A percentile compares a stretch with the other conserved stretches of the same genome.
Evolutionary conservation across 2,113 vertebrate genomes (phyloP).

Genomic region (Apaloderma vittatum): DNA sequence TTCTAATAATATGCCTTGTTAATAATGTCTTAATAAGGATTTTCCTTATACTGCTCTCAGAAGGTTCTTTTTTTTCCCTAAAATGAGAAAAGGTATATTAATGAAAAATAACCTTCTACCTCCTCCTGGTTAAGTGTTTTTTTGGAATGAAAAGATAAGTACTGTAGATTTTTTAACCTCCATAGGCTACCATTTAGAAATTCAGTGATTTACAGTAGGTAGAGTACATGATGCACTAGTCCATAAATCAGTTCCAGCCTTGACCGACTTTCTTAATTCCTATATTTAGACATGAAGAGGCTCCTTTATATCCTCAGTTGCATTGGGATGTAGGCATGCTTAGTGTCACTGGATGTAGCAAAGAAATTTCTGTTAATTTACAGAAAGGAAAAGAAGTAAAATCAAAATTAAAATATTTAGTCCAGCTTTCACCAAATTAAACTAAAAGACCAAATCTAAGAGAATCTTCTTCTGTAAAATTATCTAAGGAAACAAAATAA

Average conservation of each 20-base stretch:
- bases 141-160: background rate
- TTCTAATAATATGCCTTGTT: constrained; percentile 58
- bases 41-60: constrained; percentile 40
- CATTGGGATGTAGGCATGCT: background rate
- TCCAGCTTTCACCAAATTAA: background rate
- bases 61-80: constrained; percentile 12
- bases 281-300: constrained; percentile 6
- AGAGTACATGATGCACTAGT: background rate
- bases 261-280: background rate
- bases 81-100: constrained; percentile 32
- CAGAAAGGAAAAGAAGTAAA: constrained; percentile 5
- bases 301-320: background rate
- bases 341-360: background rate
- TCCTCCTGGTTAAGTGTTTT: background rate
- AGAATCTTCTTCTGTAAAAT: background rate
- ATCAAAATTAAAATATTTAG: background rate
- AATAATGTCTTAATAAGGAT: constrained; percentile 58
- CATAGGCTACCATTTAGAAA: background rate
- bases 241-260: constrained; percentile 21
- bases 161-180: background rate
- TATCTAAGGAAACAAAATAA: background rate
- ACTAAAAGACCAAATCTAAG: background rate
- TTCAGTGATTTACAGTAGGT: background rate
- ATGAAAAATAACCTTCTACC: constrained; percentile 1
- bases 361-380: background rate